Percentiles rank a stretch among this genome's conserved stretches.
Conservation (phyloP, 2,888 invertebrate genomes). For the Cataglyphis cursor region DNA sequence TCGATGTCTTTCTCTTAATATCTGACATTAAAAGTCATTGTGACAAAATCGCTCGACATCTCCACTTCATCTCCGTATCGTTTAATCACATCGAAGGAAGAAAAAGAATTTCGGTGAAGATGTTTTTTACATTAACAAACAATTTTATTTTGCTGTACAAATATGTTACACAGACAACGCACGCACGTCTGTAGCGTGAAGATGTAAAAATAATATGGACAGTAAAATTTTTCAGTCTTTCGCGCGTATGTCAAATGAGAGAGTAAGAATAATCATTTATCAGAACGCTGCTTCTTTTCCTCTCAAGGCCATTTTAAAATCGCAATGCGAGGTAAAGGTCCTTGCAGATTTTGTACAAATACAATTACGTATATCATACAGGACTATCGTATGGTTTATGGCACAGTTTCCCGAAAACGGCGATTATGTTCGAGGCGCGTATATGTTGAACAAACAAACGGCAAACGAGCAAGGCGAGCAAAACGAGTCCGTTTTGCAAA, state of each 20-base stretch:
- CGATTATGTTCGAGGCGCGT: neutral
- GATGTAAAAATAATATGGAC: constrained; percentile 81
- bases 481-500: neutral
- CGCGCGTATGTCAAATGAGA: constrained; percentile 73
- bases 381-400: constrained; percentile 39
- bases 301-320: constrained; percentile 71
- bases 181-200: constrained; percentile 62
- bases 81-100: neutral
- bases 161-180: constrained; percentile 80
- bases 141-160: constrained; percentile 78
- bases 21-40: neutral
- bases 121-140: constrained; percentile 76
- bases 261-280: constrained; percentile 60
- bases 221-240: constrained; percentile 82
- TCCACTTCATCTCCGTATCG: neutral
- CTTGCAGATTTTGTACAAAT: constrained; percentile 47
- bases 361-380: neutral
- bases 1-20: too few species aligned
- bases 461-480: neutral
- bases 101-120: neutral
- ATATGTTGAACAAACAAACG: neutral
- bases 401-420: constrained; percentile 37
- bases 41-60: neutral
- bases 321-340: constrained; percentile 79
- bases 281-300: constrained; percentile 55